Conservation (phyloP, 35 echinoderm and acorn worm species). For the Strongylocentrotus purpuratus region DNA sequence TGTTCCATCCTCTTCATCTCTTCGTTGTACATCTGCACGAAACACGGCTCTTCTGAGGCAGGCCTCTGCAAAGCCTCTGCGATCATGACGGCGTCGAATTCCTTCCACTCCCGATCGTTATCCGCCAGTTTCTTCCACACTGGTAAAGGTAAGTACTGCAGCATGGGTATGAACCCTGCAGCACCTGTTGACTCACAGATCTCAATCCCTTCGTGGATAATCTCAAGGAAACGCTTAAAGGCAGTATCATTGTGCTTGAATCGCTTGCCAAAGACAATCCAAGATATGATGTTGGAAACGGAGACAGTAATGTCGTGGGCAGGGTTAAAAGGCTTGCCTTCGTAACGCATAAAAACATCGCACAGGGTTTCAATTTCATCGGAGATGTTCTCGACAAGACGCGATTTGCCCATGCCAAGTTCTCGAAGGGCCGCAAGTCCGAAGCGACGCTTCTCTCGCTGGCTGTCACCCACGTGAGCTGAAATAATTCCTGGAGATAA, state of each 20-base stretch:
- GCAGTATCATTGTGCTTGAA: conserved; percentile 55
- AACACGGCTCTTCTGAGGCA: conserved; percentile 1
- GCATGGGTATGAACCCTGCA: conserved; percentile 45
- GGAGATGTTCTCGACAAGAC: conserved; percentile 57
- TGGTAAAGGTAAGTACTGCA: conserved; percentile 58
- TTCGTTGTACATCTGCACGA: conserved; percentile 33
- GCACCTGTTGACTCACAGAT: conserved; percentile 11
- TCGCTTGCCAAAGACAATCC: conserved; percentile 62
- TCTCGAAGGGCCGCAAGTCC: conserved; percentile 45
- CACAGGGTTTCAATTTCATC: conserved; percentile 47
- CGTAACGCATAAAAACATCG: background rate
- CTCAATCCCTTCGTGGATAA: conserved; percentile 35
- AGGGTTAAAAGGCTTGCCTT: conserved; percentile 51
- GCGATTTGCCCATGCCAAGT: conserved; percentile 62
- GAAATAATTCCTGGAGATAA: background rate
- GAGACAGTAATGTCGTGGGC: conserved; percentile 19
- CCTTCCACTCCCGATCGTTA: background rate
- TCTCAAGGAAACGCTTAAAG: conserved; percentile 48
- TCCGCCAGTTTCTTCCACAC: conserved; percentile 19
- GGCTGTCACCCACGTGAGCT: conserved; percentile 29
- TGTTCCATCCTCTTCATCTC: conserved; percentile 4
- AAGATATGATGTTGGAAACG: conserved; percentile 60
- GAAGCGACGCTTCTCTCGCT: conserved; percentile 52
- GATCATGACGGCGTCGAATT: background rate
- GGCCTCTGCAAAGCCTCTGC: background rate